phyloP scores from a whole-genome alignment of 2,888 invertebrate species.

The Sthenelais limicola region DNA sequence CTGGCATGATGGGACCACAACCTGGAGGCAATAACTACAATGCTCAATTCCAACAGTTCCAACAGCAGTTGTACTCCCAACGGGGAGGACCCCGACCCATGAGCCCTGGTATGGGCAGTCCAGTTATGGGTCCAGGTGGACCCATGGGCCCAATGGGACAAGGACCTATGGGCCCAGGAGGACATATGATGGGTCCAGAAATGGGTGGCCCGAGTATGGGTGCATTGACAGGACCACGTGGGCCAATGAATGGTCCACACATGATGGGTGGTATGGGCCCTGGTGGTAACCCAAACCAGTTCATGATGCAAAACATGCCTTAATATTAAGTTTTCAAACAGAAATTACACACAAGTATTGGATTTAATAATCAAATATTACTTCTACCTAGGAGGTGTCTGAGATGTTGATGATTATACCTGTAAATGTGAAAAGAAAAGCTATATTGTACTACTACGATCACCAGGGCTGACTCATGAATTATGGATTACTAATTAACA shows the following conservation, averaged over 20 bases:
- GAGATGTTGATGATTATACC: too few species aligned
- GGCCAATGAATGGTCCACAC: conserved; percentile 47
- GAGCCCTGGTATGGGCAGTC: conserved; percentile 39
- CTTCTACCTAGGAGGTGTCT: too few species aligned
- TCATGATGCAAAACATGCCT: conserved; percentile 37
- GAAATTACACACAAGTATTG: too few species aligned
- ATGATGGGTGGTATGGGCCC: conserved; percentile 41
- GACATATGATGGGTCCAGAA: conserved; percentile 47
- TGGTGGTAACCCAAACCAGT: conserved; percentile 8
- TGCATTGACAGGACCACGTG: conserved; percentile 47
- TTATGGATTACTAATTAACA: too few species aligned
- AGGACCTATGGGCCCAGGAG: conserved; percentile 48
- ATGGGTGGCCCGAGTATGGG: conserved; percentile 37
- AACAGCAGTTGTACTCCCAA: conserved; percentile 66
- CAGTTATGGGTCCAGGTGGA: conserved; percentile 35
- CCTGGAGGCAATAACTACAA: conserved; percentile 47
- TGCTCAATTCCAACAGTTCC: conserved; percentile 68
- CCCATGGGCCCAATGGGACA: conserved; percentile 9
- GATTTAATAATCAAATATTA: too few species aligned
- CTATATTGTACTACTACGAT: too few species aligned
- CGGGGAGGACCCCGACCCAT: conserved; percentile 44
- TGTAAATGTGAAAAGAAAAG: too few species aligned
- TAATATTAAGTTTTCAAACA: background rate
- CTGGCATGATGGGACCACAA: conserved; percentile 30
- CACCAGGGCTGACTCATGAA: too few species aligned